Evolutionary conservation across 2,797 vertebrate species (phyloP), one percentile per base, ranked within the genome.

Genomic region (Anguilla megastoma): DNA sequence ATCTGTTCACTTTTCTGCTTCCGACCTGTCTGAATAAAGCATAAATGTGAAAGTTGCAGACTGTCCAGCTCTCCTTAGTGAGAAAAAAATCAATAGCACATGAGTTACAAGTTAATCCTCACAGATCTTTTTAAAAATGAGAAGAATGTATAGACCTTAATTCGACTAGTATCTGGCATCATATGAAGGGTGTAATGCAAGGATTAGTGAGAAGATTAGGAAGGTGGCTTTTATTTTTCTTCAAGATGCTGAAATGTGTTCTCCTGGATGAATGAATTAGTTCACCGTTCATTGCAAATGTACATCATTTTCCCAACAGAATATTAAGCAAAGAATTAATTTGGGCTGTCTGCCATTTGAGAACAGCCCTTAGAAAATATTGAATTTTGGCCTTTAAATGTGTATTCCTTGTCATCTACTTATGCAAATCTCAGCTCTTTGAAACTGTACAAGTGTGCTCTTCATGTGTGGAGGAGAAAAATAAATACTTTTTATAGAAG

Each of bases 121-220:
- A 63, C 86, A 92, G 93, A 93, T 95, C 93, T 94, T 60, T 24
- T 63, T 91, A 92, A 92, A 85, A 94, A 93, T 89, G 76, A 88
- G 88, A 88, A 93, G 93, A 95, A 93, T 92, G 92, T 92, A 92
- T 93, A 93, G 94, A 93, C 89, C 89, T 89, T 93, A 90, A 92
- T 95, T 96, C 90, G 91, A 89, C 91, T 91, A 79, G 87, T 93
- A 92, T 93, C 86, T 92, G 91, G 89, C 94, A 93, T 91, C 95
- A 95, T 93, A 95, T 94, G 92, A 94, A 92, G 88, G 86, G 95
- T 94, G 95, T 96, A 95, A 96, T 74, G 89, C 10, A 79, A 84
- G 92, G 94, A 95, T 96, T 95, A 96, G 89, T 82, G 89, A 86
- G 92, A 89, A 91, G 91, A 82, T 88, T 90, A 91, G 90, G 89